Conservation (phyloP, 2,797 vertebrate species). For the Betta splendens region DNA sequence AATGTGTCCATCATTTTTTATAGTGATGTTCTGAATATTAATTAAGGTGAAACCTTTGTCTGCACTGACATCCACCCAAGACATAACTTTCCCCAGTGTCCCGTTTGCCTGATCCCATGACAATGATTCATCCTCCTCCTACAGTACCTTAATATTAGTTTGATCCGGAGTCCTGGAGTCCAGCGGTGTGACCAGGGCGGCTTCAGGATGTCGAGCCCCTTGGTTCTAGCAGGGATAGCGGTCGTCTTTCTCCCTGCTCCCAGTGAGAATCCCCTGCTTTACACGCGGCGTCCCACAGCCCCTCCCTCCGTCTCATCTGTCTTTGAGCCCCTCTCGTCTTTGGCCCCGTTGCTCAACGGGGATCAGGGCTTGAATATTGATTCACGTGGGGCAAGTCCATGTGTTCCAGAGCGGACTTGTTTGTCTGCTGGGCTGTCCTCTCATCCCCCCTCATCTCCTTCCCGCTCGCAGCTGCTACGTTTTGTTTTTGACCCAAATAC, state of each 20-base stretch:
- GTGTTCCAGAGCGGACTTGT: conserved; percentile 76
- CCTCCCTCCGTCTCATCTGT: conserved; percentile 64
- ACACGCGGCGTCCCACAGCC: conserved; percentile 64
- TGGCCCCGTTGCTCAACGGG: conserved; percentile 72
- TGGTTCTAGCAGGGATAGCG: conserved; percentile 42
- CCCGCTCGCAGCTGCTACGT: conserved; percentile 48
- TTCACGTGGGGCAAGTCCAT: conserved; percentile 80
- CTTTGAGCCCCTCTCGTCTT: conserved; percentile 66
- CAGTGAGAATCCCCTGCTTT: conserved; percentile 69
- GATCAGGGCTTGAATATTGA: conserved; percentile 79
- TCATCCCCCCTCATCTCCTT: conserved; percentile 31
- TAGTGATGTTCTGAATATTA: too few species aligned
- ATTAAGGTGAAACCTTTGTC: too few species aligned
- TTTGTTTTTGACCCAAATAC: conserved; percentile 83
- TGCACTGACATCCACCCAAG: background rate
- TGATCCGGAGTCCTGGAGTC: conserved; percentile 29
- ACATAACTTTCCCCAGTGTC: background rate
- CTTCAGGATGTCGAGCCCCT: conserved; percentile 37
- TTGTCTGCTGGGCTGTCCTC: conserved; percentile 69
- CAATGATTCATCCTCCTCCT: conserved; percentile 33
- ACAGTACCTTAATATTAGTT: conserved; percentile 67
- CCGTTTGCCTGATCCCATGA: background rate
- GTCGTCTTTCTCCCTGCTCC: conserved; percentile 59
- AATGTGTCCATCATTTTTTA: too few species aligned
- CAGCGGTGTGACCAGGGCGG: conserved; percentile 29